Evolutionary conservation across 2,113 vertebrate species (phyloP).

Genomic region (Myxocyprinus asiaticus): DNA sequence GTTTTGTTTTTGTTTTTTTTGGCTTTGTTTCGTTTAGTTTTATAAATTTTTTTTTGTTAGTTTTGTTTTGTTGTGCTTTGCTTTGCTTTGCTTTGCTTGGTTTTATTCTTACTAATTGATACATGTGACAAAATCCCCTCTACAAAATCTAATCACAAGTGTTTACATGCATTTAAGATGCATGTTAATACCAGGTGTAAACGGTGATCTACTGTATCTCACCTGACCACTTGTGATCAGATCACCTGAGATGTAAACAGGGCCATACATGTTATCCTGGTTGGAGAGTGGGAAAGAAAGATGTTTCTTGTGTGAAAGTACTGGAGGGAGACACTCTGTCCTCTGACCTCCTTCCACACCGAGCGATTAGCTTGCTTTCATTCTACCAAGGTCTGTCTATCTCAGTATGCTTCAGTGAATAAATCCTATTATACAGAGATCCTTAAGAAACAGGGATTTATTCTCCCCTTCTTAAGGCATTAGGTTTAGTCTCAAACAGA

Average conservation of each 20-base stretch:
- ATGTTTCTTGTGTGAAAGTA: slow-evolving; percentile 34
- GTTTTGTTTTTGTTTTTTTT: too few relatives aligned
- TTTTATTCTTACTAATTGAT: too few relatives aligned
- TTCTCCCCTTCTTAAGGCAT: slow-evolving; percentile 42
- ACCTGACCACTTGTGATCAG: neutral
- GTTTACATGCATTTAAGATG: neutral
- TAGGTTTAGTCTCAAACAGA: slow-evolving; percentile 36
- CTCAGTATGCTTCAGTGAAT: slow-evolving; percentile 45
- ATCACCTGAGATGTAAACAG: neutral
- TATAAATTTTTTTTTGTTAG: too few relatives aligned
- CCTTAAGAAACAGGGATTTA: slow-evolving; percentile 51
- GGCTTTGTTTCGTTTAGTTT: too few relatives aligned
- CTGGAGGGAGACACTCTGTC: slow-evolving; percentile 8
- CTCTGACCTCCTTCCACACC: slow-evolving; percentile 42
- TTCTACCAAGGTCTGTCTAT: slow-evolving; percentile 38
- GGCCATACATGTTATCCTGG: neutral
- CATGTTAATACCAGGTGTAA: neutral
- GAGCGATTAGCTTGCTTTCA: slow-evolving; percentile 48
- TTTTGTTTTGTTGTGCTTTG: too few relatives aligned
- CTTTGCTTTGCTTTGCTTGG: too few relatives aligned
- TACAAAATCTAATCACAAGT: neutral
- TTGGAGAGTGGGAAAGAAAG: neutral
- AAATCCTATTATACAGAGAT: slow-evolving; percentile 56
- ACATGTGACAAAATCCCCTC: too few relatives aligned
- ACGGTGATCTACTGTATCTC: neutral